Conservation (phyloP, 2,113 vertebrate species). For the Tinamus guttatus region DNA sequence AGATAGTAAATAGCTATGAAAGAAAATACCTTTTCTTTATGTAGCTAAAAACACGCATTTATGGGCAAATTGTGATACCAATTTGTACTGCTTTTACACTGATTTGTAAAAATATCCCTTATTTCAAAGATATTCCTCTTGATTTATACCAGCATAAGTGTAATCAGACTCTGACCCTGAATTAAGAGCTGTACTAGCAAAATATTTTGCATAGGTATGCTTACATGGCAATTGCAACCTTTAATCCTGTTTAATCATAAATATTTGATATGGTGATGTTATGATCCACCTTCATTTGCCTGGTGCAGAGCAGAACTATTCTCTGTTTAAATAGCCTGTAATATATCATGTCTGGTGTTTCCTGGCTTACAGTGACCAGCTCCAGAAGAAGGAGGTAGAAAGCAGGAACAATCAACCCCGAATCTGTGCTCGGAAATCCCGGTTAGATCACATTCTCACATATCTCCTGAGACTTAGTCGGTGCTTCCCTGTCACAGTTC, state of each 20-base stretch:
- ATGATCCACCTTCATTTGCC: neutral
- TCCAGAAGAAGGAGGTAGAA: neutral
- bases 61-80: neutral
- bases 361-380: neutral
- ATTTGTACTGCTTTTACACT: neutral
- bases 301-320: neutral
- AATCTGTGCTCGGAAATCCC: neutral
- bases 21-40: neutral
- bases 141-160: accelerated
- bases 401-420: neutral
- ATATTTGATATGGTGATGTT: neutral
- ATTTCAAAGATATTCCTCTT: neutral
- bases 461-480: neutral
- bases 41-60: neutral
- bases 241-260: neutral
- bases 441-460: neutral
- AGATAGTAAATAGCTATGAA: neutral
- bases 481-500: no score
- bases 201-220: neutral
- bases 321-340: neutral
- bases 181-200: neutral
- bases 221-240: neutral
- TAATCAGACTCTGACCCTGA: neutral
- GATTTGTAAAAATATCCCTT: neutral
- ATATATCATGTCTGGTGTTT: neutral